These are phyloP conservation scores for Ennomos quercinarius DNA, from an alignment of 2,888 invertebrate species.

Conservation along the genomic window DNA sequence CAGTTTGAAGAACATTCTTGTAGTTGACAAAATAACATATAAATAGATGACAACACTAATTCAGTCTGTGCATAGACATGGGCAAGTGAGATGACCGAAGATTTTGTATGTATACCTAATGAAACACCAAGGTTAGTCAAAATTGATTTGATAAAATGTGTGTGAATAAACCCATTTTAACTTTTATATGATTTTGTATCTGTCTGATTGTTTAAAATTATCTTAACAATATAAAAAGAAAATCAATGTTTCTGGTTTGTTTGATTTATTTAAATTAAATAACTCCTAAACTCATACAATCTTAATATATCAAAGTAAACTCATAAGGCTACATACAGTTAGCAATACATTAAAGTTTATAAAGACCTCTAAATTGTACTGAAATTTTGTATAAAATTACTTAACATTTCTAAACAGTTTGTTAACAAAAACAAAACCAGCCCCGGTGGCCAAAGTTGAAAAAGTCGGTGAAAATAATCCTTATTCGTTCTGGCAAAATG, in stretches of 20 bases:
- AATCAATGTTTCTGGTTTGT: background rate
- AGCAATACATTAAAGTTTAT: slow-evolving; percentile 12
- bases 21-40: slow-evolving; percentile 31
- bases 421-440: slow-evolving; percentile 80
- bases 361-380: slow-evolving; percentile 8
- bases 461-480: slow-evolving; percentile 75
- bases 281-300: slow-evolving; percentile 33
- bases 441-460: slow-evolving; percentile 76
- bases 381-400: slow-evolving; percentile 12
- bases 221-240: background rate
- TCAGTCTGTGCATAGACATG: background rate
- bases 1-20: slow-evolving; percentile 61
- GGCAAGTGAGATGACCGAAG: no score
- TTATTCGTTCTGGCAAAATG: slow-evolving; percentile 75
- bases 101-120: no score
- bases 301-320: slow-evolving; percentile 36
- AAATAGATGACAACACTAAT: background rate
- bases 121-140: no score
- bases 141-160: no score
- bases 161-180: no score
- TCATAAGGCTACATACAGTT: slow-evolving; percentile 20
- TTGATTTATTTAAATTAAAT: slow-evolving; percentile 36
- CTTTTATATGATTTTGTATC: no score
- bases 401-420: background rate
- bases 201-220: no score